Evolutionary conservation across 2,888 invertebrate species (phyloP), one percentile per base, ranked within the genome.

Genomic region (Amiota minor): DNA sequence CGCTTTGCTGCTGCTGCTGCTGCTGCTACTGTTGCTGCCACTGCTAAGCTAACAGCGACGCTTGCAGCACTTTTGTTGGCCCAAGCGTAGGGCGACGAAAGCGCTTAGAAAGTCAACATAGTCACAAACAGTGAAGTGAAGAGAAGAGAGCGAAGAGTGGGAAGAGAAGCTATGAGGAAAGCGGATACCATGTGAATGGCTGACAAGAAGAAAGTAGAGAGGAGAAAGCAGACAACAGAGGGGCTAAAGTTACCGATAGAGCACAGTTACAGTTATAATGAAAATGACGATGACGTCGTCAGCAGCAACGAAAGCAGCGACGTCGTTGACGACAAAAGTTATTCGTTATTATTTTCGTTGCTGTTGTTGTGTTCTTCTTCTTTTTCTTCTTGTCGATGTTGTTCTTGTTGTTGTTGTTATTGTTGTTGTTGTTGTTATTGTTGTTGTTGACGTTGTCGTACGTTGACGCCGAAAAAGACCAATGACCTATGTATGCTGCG

Each of bases 391-490:
- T 53, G 53, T 14, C n/a, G 10, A 16, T 53, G 14, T n/a, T 53
- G 53, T 12, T 53, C n/a, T 53, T 50, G 76, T 70, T 74, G 70
- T 67, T 70, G 70, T 68, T 77, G 78, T 73, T 71, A 71, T 56
- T 75, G 78, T 61, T 73, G 79, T 74, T 71, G 70, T 59, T 77
- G 70, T 72, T 75, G 81, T 76, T 75, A 79, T 72, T 73, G 70
- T 79, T 72, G 77, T 67, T 70, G 78, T 69, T 73, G 82, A 81
- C 80, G 83, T 78, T 86, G 81, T 79, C 80, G 83, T 87, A 87
- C 88, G 88, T 88, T 88, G 87, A 88, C 88, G 88, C 87, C 88
- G 86, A 88, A 88, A 87, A 88, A 88, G 88, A 88, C 88, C 88
- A 88, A 88, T 88, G 88, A 88, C 88, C 88, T 88, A 88, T 88